A percentile compares a stretch with the other conserved stretches of the same genome.
These are phyloP conservation scores for Scomber scombrus DNA, from an alignment of 2,113 vertebrate genomes.

Conservation along the genomic window DNA sequence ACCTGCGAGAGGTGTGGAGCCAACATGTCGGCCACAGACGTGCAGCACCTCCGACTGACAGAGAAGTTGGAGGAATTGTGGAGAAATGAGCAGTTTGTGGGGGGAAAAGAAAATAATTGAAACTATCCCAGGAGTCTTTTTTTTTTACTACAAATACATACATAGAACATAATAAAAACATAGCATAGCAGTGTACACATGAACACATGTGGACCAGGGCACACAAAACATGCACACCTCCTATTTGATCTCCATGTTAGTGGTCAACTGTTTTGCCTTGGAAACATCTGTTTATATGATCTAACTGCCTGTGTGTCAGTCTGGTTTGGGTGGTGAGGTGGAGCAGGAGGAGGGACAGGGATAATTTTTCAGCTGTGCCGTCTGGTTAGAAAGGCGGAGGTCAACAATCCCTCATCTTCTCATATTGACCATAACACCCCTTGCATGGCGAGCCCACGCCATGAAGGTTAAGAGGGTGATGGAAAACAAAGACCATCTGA, in stretches of 20 bases:
- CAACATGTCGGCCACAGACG: constrained; percentile 11
- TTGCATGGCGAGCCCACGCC: constrained; percentile 8
- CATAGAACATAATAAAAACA: constrained; percentile 43
- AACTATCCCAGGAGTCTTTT: constrained; percentile 22
- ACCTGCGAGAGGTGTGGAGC: constrained; percentile 66
- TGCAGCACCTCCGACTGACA: constrained; percentile 25
- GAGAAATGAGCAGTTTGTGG: constrained; percentile 10
- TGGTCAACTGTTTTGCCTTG: constrained; percentile 23
- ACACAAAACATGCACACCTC: constrained; percentile 40
- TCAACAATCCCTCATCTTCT: constrained; percentile 59
- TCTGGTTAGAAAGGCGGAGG: constrained; percentile 34
- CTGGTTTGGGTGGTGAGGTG: constrained; percentile 32
- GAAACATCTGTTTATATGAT: constrained; percentile 73
- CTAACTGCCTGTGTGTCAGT: constrained; percentile 44
- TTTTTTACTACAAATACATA: constrained; percentile 30
- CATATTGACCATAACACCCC: constrained; percentile 47
- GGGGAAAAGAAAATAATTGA: constrained; percentile 27
- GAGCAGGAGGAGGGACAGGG: constrained; percentile 18
- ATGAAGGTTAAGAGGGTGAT: constrained; percentile 56
- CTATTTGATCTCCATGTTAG: constrained; percentile 46
- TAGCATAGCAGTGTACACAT: constrained; percentile 11
- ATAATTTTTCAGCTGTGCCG: constrained; percentile 31
- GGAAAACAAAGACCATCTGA: constrained; percentile 70
- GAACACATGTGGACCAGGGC: constrained; percentile 37
- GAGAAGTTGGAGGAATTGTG: background rate